Base-by-base conservation (phyloP, 1,140 invertebrate species). In the Steinernema khuongi region DNA sequence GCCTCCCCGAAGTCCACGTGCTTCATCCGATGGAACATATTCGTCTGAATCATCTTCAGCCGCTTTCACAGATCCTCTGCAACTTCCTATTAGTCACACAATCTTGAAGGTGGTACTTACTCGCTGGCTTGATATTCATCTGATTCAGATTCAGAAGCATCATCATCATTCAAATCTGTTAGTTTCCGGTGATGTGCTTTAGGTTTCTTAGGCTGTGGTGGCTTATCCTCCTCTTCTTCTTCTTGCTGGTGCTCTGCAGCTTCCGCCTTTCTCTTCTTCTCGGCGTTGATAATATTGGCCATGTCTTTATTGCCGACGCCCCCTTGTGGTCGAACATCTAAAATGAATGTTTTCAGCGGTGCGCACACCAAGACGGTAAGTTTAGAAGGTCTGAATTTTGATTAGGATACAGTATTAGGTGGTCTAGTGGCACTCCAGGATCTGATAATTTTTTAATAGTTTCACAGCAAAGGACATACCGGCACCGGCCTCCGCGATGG, bases 231-330 rank as follows among this genome's bases (percentile, higher is more conserved):
- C 11, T 74, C 36, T 41, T 41, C 33, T 29, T 74, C 73, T 19
- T 31, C 41, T 44, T 26, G 17, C 73, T 1, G 18, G 30, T 76
- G 26, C 28, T 77, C 75, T 29, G 44, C 75, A 1, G 60, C 66
- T 31, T 68, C 73, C 11, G 71, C 73, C 41, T 67, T 68, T 60
- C 75, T 33, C 60, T 75, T 75, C 74, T 70, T 31, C 44, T 76
- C 74, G 1, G 75, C 75, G 44, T 76, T 74, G 1, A 77, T 33
- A 29, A 76, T 76, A 30, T 76, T 76, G 28, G 75, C 74, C 75
- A 76, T 76, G 43, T 76, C 75, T 31, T 76, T 76, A 17, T 50
- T 50, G 11, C 68, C 31, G 30, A 32, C 68, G 7, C 31, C 68
- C 30, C 68, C 68, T 32, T 50, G 31, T 31, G 50, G 50, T 60